A percentile compares a stretch with the other conserved stretches of the same genome.
These are phyloP conservation scores for Acrocephalus scirpaceus DNA, from an alignment of 2,797 vertebrate species.

Conservation along the genomic window DNA sequence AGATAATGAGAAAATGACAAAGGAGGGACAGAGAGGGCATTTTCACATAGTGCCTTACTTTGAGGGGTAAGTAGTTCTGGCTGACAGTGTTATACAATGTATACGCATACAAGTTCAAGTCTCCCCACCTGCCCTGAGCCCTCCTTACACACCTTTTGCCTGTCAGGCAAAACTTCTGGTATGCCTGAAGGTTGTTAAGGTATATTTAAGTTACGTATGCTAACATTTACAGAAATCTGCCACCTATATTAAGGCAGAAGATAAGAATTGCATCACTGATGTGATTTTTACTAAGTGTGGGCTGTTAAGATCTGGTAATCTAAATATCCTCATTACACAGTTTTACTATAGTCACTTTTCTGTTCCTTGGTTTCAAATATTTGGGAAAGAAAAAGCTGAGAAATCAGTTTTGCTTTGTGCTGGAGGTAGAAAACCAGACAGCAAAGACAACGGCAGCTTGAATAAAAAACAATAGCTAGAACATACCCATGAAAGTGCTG, in stretches of 20 bases:
- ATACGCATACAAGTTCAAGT: neutral
- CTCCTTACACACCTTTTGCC: neutral
- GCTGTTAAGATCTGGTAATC: neutral
- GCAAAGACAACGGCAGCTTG: neutral
- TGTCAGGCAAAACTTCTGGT: neutral
- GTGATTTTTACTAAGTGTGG: neutral
- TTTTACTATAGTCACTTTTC: neutral
- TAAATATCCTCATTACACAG: neutral
- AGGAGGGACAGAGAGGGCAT: neutral
- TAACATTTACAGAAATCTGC: neutral
- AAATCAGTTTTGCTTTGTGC: neutral
- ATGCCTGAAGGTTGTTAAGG: neutral
- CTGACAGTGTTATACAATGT: neutral
- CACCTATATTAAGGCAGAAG: neutral
- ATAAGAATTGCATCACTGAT: neutral
- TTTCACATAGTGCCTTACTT: neutral
- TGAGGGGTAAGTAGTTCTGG: neutral
- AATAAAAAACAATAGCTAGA: neutral
- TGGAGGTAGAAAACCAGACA: neutral
- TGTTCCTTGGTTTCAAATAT: neutral
- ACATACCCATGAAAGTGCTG: slow-evolving; percentile 90
- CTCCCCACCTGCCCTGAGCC: neutral
- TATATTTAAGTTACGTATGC: neutral
- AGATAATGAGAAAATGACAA: neutral
- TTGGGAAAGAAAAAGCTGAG: neutral